Evolutionary conservation across 2,797 vertebrate genomes (phyloP).

Genomic region (Hemitrygon akajei): DNA sequence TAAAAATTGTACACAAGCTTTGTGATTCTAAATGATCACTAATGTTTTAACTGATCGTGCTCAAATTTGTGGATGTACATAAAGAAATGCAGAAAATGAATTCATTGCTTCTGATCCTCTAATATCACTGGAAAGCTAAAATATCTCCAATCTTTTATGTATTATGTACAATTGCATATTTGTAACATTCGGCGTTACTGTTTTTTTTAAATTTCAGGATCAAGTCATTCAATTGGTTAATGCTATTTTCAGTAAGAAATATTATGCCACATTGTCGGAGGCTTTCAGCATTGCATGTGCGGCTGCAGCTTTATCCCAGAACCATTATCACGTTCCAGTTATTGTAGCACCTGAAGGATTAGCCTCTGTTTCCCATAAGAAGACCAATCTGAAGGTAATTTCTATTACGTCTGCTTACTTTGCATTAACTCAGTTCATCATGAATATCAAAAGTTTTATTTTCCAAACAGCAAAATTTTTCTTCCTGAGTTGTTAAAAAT

Average conservation of each 20-base stretch:
- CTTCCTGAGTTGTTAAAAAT: background rate
- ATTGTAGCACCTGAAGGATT: conserved; percentile 72
- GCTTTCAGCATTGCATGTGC: conserved; percentile 85
- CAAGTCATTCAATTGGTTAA: conserved; percentile 93
- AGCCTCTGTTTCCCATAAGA: conserved; percentile 79
- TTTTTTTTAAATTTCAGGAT: conserved; percentile 62
- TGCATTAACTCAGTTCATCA: background rate
- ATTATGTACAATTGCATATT: background rate
- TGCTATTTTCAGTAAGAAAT: conserved; percentile 92
- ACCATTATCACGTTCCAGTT: conserved; percentile 84
- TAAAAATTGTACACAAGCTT: background rate
- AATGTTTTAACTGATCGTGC: background rate
- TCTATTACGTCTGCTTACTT: background rate
- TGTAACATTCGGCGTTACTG: background rate
- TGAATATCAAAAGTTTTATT: background rate
- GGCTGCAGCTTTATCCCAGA: conserved; percentile 71
- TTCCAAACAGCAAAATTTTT: background rate
- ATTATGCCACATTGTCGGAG: conserved; percentile 80
- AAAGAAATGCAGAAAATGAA: background rate
- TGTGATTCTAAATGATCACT: background rate
- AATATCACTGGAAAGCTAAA: background rate
- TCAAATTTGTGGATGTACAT: background rate
- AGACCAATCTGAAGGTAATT: conserved; percentile 75
- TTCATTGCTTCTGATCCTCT: background rate
- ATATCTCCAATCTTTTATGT: background rate